Base-by-base conservation (phyloP, 1,140 invertebrate genomes). In the Odontomachus brunneus region DNA sequence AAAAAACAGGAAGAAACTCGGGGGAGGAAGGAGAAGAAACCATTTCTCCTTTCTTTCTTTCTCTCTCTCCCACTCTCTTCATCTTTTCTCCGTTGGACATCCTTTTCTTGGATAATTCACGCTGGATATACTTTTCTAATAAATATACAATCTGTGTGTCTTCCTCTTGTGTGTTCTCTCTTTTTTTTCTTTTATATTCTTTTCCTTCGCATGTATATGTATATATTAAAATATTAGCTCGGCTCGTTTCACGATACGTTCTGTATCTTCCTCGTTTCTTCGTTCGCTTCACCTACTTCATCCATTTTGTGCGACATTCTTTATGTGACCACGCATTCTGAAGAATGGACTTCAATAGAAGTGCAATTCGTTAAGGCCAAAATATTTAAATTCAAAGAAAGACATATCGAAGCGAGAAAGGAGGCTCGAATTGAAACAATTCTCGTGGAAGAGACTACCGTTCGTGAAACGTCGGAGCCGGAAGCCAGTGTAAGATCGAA, bases 71-170 rank as follows among this genome's bases (percentile, higher is more conserved):
- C 38, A 11, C 33, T 63, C 12, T 76, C 44, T 72, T n/a, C 24
- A 4, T 44, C 38, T 44, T 7, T 44, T 74, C 24, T 81, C 73
- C 73, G 71, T 44, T 7, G 24, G n/a, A n/a, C n/a, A n/a, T 80
- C 33, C 38, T n/a, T n/a, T n/a, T n/a, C n/a, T n/a, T n/a, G 38
- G 3, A 11, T 71, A 85, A 82, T 66, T 26, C 76, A 88, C 53
- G 57, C 55, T 81, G 60, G 12, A 49, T 51, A 86, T 82, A 86
- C 38, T 66, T 88, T 73, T 84, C 65, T 81, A 74, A 83, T 86
- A 89, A 88, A 84, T 86, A 88, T 85, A 88, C 59, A 86, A 26
- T 73, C 83, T 82, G 26, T n/a, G n/a, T n/a, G n/a, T 84, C 59
- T 72, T 69, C 38, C 66, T 67, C 44, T 49, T 53, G 2, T 62